Base-by-base conservation (phyloP, 2,797 vertebrate species). In the Enteromius unitaeniatus region DNA sequence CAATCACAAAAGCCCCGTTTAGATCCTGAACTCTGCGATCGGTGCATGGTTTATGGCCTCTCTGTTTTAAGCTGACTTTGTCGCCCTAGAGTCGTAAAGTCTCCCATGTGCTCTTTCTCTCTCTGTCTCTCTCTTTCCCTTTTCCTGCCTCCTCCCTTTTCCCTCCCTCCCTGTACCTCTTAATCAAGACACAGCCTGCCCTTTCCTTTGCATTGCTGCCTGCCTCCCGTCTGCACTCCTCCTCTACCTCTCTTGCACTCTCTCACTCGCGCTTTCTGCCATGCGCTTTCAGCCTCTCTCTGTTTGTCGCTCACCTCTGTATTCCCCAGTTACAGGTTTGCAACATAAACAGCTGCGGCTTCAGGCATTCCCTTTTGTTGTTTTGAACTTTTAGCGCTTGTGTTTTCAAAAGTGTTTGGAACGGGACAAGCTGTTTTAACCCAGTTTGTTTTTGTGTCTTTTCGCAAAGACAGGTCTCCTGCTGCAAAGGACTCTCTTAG, bases 121-220 rank as follows among this genome's bases (percentile, higher is more conserved):
- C 23, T 78, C 78, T 28, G 51, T 68, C 81, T 49, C 81, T 87
- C 80, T 55, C 87, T 65, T 81, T 84, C 75, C 79, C 86, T 85
- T 88, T 81, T 77, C 76, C 83, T 72, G 81, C 79, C 84, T 83
- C 85, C 86, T 87, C 87, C 88, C 87, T 34, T 81, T 74, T 68
- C n/a, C 76, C 64, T 70, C 76, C 74, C 82, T 87, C 84, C 55
- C 87, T 80, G 80, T 93, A 93, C 93, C 93, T 93, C 92, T 94
- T 93, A 93, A 95, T 95, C 93, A 93, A 95, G 93, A 92, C 92
- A 91, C 92, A 93, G 92, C 93, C 93, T 93, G 91, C 93, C 92
- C 93, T 94, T 95, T 95, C 91, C 93, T 93, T 91, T 93, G 93
- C 93, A 89, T 90, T 88, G 92, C 94, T 93, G 91, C 90, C 90